These are phyloP conservation scores for Meleagris gallopavo DNA, from an alignment of 2,113 vertebrate species.

Conservation along the genomic window DNA sequence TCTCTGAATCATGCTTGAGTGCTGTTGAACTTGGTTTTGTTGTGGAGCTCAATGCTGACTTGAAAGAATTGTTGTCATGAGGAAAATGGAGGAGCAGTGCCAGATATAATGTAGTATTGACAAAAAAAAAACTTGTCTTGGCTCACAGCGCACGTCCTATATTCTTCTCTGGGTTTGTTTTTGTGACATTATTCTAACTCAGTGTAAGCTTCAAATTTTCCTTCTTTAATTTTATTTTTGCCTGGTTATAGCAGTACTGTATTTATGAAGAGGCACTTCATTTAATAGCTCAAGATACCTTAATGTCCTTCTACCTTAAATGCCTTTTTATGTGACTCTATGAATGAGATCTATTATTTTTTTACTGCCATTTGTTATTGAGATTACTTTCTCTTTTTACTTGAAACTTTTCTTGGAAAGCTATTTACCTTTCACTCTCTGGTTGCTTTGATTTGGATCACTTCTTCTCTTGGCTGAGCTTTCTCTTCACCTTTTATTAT, in stretches of 20 bases:
- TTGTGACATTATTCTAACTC: neutral
- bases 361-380: neutral
- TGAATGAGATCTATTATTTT: neutral
- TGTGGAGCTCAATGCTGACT: neutral
- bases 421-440: constrained; percentile 26
- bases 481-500: constrained; percentile 32
- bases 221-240: neutral
- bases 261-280: neutral
- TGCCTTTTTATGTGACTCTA: neutral
- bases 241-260: neutral
- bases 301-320: neutral
- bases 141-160: neutral
- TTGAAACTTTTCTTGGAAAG: neutral
- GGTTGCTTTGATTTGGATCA: neutral
- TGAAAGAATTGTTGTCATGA: neutral
- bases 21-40: neutral
- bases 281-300: neutral
- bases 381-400: constrained; percentile 7
- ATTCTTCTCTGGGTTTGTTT: neutral
- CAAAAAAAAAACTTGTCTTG: neutral
- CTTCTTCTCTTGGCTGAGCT: constrained; percentile 19
- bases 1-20: neutral
- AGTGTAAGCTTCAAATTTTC: neutral
- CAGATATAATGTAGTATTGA: neutral
- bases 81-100: neutral